These are phyloP conservation scores for Parapsyche elsis DNA, from an alignment of 1,140 invertebrate genomes.

Conservation along the genomic window DNA sequence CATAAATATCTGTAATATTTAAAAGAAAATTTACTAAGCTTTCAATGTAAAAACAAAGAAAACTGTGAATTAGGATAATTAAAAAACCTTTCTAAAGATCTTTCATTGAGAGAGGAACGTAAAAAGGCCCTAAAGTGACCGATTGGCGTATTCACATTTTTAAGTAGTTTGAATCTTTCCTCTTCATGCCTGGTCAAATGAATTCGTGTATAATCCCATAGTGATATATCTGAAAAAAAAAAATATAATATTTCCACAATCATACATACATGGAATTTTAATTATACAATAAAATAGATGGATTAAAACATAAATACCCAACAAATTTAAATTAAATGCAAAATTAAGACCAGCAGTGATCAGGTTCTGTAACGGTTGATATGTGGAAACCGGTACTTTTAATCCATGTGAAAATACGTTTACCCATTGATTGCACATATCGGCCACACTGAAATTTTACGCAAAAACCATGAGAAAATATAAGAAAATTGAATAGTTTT, in stretches of 20 bases:
- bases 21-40: constrained; percentile 48
- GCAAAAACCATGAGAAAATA: constrained; percentile 16
- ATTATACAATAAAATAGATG: constrained; percentile 7
- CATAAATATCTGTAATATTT: constrained; percentile 73
- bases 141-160: constrained; percentile 82
- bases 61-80: not conserved
- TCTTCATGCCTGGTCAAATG: constrained; percentile 88
- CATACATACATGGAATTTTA: constrained; percentile 27
- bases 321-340: constrained; percentile 65
- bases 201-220: constrained; percentile 78
- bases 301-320: constrained; percentile 63
- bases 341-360: constrained; percentile 66
- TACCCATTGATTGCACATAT: constrained; percentile 76
- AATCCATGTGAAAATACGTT: constrained; percentile 78
- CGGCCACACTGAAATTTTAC: constrained; percentile 64
- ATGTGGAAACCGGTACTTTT: constrained; percentile 64
- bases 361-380: constrained; percentile 63
- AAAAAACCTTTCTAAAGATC: constrained; percentile 82
- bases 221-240: constrained; percentile 68
- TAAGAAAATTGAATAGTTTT: not conserved
- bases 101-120: constrained; percentile 86
- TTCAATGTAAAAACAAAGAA: not conserved
- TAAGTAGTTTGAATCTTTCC: constrained; percentile 83
- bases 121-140: constrained; percentile 89
- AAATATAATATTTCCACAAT: constrained; percentile 64